phyloP scores from a whole-genome alignment of 2,113 vertebrate genomes.

The Machaerirhynchus nigripectus region DNA sequence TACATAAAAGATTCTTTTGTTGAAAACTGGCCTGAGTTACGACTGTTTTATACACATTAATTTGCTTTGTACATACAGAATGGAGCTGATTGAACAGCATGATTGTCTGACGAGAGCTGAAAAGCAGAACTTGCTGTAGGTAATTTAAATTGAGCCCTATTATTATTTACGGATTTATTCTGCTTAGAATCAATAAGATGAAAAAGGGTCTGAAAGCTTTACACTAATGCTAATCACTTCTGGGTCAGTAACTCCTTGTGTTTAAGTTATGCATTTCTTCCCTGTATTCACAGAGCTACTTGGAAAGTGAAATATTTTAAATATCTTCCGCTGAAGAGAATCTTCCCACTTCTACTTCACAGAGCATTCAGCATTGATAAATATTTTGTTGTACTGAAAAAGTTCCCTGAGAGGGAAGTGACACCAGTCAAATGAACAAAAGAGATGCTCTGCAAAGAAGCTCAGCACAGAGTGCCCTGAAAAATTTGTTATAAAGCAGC shows the following conservation, averaged over 20 bases:
- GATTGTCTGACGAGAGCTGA: constrained; percentile 54
- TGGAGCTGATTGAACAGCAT: constrained; percentile 55
- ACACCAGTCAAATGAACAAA: neutral
- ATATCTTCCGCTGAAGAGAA: constrained; percentile 29
- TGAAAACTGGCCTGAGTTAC: constrained; percentile 61
- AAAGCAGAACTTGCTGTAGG: constrained; percentile 68
- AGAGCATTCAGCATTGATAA: constrained; percentile 20
- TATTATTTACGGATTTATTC: constrained; percentile 71
- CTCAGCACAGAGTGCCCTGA: neutral
- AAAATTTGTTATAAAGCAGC: neutral
- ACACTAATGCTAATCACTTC: constrained; percentile 65
- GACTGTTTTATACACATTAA: constrained; percentile 61
- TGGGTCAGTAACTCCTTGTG: constrained; percentile 62
- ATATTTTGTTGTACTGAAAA: constrained; percentile 7
- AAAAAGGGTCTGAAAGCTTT: constrained; percentile 57
- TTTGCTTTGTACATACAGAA: constrained; percentile 66
- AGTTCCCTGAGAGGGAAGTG: constrained; percentile 2
- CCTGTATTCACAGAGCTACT: constrained; percentile 28
- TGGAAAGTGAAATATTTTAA: constrained; percentile 49
- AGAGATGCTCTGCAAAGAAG: neutral
- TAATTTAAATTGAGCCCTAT: constrained; percentile 74
- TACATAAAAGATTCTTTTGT: constrained; percentile 53
- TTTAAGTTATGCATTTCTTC: constrained; percentile 50
- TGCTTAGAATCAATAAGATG: constrained; percentile 69
- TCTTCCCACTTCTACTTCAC: neutral